These are phyloP conservation scores for Muscicapa comitata DNA, from an alignment of 2,797 vertebrate genomes.

Conservation along the genomic window DNA sequence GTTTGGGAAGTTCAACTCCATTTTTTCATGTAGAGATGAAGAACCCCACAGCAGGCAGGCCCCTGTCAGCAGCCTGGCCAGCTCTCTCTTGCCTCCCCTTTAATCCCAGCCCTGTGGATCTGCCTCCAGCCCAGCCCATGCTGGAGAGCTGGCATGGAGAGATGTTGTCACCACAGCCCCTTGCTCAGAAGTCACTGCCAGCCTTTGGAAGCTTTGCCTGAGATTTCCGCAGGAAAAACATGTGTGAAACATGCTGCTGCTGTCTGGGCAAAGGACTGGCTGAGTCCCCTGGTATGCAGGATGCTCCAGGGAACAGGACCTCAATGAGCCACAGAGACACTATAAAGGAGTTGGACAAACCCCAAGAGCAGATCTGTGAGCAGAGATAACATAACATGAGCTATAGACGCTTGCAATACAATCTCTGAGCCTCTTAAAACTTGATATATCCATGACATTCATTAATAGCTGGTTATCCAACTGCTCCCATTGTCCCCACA, in stretches of 20 bases:
- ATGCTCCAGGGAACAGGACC: neutral
- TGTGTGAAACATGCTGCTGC: neutral
- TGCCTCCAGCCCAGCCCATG: neutral
- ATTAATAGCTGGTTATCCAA: neutral
- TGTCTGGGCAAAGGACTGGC: neutral
- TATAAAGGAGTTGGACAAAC: neutral
- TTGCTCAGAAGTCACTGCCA: conserved; percentile 11
- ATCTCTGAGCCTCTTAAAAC: neutral
- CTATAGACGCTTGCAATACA: fast-evolving
- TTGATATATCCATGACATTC: fast-evolving
- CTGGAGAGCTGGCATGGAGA: neutral
- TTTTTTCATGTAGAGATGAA: neutral
- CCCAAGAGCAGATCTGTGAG: neutral
- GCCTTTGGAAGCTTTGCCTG: neutral
- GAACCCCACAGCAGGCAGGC: neutral
- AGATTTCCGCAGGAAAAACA: neutral
- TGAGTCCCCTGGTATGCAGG: fast-evolving
- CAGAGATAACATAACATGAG: neutral
- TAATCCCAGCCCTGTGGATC: neutral
- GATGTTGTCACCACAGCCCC: neutral
- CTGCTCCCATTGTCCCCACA: neutral
- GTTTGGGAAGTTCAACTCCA: neutral
- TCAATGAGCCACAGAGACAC: neutral
- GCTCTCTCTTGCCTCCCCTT: neutral
- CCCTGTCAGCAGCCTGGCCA: neutral